Evolutionary conservation across 2,797 vertebrate genomes (phyloP), one percentile per base, ranked within the genome.

Genomic region (Acridotheres tristis): DNA sequence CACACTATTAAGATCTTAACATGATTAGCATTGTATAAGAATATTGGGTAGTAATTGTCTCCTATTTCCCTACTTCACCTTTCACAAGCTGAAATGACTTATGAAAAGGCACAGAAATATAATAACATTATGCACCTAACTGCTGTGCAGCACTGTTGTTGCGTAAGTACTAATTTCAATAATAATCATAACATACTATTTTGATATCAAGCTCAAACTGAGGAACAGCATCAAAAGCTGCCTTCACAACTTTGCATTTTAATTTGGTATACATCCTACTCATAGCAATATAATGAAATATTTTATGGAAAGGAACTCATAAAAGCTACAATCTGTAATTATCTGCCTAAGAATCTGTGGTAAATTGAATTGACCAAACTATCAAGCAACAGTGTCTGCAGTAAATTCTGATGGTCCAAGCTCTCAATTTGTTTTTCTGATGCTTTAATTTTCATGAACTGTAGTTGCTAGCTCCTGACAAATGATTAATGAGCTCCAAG

Each of bases 11-110:
- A 67, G 32, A 85, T 45, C 34, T 43, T 51, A 92, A 63, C 19
- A 32, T 22, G 25, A 94, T 88, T 57, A 72, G n/a, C 82, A 67
- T 14, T 67, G 89, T 66, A 12, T 57, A 84, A 88, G 80, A 81
- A 88, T 42, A 73, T 13, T 40, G 18, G 36, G 48, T 43, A 79
- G 34, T 48, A 95, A 71, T 40, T 93, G 55, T 45, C 55, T 90
- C 26, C 23, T 40, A n/a, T 67, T 93, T 79, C 45, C 34, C 78
- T 72, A n/a, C 21, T 78, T 83, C 62, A 80, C 47, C 25, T 84
- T 90, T 86, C 66, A 78, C n/a, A 93, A 81, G 54, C 29, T 80
- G 65, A 92, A 95, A 79, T 47, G 9, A 71, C 57, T 79, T 69
- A 16, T 48, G 88, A 76, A 77, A 85, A 79, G 73, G 51, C 71